phyloP scores from a whole-genome alignment of 2,113 vertebrate species.

The Otus sunia region DNA sequence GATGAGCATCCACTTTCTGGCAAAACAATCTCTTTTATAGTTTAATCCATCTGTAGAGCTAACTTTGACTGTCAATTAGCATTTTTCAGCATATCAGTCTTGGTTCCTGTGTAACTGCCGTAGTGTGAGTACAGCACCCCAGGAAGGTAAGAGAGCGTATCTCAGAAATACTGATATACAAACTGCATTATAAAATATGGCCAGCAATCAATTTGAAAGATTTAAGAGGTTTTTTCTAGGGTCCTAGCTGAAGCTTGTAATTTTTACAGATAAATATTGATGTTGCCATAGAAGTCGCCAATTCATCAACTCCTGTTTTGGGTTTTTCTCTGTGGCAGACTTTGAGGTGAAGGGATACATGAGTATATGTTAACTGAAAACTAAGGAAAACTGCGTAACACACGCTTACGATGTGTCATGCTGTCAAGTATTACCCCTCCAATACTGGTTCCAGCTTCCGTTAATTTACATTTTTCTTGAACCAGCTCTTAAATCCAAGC shows the following conservation, averaged over 20 bases:
- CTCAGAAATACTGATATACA: not conserved
- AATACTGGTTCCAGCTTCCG: not conserved
- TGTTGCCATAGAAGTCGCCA: not conserved
- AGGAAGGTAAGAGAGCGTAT: not conserved
- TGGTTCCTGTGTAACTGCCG: not conserved
- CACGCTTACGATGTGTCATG: fast-evolving
- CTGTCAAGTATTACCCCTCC: not conserved
- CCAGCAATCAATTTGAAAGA: not conserved
- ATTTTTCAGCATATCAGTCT: not conserved
- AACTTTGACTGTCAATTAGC: not conserved
- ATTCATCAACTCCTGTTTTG: not conserved
- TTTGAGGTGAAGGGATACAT: not conserved
- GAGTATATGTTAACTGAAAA: not conserved
- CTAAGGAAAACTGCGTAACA: not conserved
- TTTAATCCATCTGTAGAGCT: not conserved
- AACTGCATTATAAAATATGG: not conserved
- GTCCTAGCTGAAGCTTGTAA: not conserved
- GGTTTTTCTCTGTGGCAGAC: not conserved
- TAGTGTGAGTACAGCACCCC: not conserved
- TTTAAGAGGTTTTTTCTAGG: not conserved
- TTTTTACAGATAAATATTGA: not conserved
- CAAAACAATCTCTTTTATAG: not conserved
- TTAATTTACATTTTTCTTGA: not conserved
- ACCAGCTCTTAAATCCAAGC: not conserved
- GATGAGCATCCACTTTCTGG: not conserved